Evolutionary conservation across 2,888 invertebrate species (phyloP).

Genomic region (Drosophila mulleri): DNA sequence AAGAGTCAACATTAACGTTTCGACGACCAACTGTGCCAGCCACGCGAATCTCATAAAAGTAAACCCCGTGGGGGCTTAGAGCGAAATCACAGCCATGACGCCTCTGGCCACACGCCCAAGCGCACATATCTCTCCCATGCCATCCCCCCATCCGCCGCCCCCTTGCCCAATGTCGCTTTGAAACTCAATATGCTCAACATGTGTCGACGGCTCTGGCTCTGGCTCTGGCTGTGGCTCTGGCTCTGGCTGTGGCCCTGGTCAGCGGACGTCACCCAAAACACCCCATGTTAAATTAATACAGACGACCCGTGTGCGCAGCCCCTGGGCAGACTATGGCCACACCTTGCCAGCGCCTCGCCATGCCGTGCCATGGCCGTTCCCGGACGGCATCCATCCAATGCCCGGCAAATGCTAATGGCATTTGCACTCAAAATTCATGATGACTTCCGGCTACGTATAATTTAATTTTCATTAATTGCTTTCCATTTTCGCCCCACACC

Average conservation of each 20-base stretch:
- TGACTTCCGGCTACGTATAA: slow-evolving; percentile 71
- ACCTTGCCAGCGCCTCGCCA: slow-evolving; percentile 3
- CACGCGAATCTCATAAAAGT: slow-evolving; percentile 63
- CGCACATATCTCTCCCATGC: too few species aligned
- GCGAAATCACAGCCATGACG: slow-evolving; percentile 61
- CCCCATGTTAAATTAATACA: slow-evolving; percentile 49
- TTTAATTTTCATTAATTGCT: slow-evolving; percentile 78
- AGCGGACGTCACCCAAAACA: background rate
- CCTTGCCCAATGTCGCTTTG: slow-evolving; percentile 34
- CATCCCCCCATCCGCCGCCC: background rate
- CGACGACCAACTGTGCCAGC: slow-evolving; percentile 38
- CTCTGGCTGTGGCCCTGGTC: background rate
- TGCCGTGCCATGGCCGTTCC: background rate
- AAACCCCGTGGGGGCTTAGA: slow-evolving; percentile 60
- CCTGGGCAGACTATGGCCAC: slow-evolving; percentile 24
- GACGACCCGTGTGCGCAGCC: slow-evolving; percentile 24
- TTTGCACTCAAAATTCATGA: slow-evolving; percentile 74
- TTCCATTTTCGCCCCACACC: slow-evolving; percentile 38
- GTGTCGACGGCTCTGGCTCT: slow-evolving; percentile 39
- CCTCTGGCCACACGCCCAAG: background rate
- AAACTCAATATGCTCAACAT: slow-evolving; percentile 74
- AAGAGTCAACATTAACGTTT: slow-evolving; percentile 39
- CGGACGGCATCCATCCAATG: slow-evolving; percentile 7
- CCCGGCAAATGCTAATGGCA: slow-evolving; percentile 65
- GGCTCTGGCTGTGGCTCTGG: background rate